phyloP scores from a whole-genome alignment of 2,797 vertebrate species.

The Glossophaga mutica region DNA sequence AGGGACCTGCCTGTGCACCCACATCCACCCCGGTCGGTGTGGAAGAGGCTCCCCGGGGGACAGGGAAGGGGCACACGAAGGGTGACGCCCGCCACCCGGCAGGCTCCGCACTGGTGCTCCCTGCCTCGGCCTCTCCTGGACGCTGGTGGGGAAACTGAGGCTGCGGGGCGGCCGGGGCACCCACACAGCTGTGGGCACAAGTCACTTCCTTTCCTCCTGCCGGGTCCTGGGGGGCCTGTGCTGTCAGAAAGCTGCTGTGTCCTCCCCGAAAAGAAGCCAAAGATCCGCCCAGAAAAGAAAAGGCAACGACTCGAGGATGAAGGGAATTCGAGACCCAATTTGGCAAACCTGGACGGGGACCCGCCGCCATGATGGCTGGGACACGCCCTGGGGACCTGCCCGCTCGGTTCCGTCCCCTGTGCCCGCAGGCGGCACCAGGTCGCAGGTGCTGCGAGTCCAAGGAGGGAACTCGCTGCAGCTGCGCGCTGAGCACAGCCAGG shows the following conservation, averaged over 20 bases:
- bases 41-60: neutral
- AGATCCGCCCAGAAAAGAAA: neutral
- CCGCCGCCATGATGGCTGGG: accelerated
- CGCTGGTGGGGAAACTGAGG: neutral
- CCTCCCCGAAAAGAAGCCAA: conserved; percentile 29
- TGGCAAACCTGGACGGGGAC: neutral
- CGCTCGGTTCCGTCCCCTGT: neutral
- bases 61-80: neutral
- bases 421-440: no score
- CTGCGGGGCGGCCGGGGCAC: neutral
- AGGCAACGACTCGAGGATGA: neutral
- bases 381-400: no score
- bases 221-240: neutral
- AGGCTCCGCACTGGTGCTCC: no score
- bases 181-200: conserved; percentile 22
- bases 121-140: neutral
- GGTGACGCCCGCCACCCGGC: no score
- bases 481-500: no score
- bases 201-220: conserved; percentile 45
- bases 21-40: neutral
- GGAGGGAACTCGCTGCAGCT: no score
- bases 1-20: neutral
- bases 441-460: no score
- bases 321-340: accelerated
- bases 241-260: conserved; percentile 42